A percentile compares a stretch with the other conserved stretches of the same genome.
These are phyloP conservation scores for Myoxocephalus aenaeus DNA, from an alignment of 2,797 vertebrate species.

Conservation along the genomic window DNA sequence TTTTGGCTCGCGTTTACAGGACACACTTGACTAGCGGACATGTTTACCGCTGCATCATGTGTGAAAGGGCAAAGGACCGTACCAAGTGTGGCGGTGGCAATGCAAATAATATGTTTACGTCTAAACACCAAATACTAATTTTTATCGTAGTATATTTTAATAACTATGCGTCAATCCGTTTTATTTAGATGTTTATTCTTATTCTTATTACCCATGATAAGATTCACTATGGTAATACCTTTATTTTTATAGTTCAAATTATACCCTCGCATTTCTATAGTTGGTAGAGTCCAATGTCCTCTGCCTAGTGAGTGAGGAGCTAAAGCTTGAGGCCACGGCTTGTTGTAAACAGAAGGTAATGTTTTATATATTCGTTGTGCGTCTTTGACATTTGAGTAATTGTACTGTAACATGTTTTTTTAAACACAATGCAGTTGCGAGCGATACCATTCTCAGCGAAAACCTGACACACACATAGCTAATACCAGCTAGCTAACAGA, in stretches of 20 bases:
- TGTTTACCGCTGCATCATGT: constrained; percentile 66
- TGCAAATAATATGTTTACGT: not conserved
- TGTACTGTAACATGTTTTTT: rapidly evolving
- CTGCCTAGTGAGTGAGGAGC: constrained; percentile 46
- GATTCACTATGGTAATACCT: rapidly evolving
- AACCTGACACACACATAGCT: not conserved
- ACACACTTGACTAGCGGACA: constrained; percentile 62
- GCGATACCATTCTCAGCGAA: not conserved
- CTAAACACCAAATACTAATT: not conserved
- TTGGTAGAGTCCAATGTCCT: constrained; percentile 83
- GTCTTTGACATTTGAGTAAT: rapidly evolving
- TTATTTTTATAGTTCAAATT: not conserved
- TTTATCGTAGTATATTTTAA: not conserved
- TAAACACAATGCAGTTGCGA: rapidly evolving
- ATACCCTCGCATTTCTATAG: not conserved
- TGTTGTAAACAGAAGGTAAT: constrained; percentile 60
- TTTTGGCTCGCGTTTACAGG: constrained; percentile 50
- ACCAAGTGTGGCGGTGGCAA: constrained; percentile 46
- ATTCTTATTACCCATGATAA: not conserved
- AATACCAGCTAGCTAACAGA: constrained; percentile 20
- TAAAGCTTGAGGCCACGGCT: constrained; percentile 67
- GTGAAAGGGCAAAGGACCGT: constrained; percentile 68
- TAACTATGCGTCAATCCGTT: rapidly evolving
- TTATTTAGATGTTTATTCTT: rapidly evolving
- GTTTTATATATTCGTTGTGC: not conserved